Evolutionary conservation across 2,113 vertebrate genomes (phyloP).

Genomic region (Oncorhynchus gorbuscha): DNA sequence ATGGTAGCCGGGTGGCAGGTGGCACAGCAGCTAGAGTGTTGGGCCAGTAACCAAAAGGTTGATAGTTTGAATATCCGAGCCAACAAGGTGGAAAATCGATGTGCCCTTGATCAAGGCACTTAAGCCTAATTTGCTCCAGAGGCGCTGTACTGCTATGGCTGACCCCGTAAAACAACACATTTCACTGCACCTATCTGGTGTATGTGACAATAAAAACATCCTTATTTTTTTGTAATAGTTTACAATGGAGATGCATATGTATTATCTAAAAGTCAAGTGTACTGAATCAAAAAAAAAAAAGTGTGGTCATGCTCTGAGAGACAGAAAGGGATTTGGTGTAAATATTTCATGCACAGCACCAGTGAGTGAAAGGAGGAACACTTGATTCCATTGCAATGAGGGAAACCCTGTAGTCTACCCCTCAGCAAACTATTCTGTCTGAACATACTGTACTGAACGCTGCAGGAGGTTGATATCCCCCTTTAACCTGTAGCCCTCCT

Average conservation of each 20-base stretch:
- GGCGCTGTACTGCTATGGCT: no score
- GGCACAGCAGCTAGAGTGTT: no score
- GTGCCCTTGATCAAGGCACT: no score
- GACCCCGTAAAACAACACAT: no score
- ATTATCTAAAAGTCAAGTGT: slow-evolving; percentile 27
- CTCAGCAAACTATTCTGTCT: background rate
- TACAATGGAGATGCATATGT: background rate
- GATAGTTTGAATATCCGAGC: no score
- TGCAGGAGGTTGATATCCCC: background rate
- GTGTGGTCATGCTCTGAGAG: slow-evolving; percentile 31
- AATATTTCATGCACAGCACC: background rate
- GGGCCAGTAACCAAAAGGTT: no score
- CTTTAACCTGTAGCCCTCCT: background rate
- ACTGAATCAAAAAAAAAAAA: slow-evolving; percentile 29
- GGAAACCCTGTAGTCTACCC: slow-evolving; percentile 1
- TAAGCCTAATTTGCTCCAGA: no score
- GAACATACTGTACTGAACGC: background rate
- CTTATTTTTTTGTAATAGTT: background rate
- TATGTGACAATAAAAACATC: no score
- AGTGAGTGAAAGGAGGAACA: background rate
- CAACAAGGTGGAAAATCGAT: no score
- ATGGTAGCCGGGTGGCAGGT: no score
- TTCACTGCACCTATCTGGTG: no score
- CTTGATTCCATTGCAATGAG: background rate
- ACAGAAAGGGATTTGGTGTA: background rate